These are phyloP conservation scores for Zootoca vivipara DNA, from an alignment of 2,113 vertebrate genomes.

Conservation along the genomic window DNA sequence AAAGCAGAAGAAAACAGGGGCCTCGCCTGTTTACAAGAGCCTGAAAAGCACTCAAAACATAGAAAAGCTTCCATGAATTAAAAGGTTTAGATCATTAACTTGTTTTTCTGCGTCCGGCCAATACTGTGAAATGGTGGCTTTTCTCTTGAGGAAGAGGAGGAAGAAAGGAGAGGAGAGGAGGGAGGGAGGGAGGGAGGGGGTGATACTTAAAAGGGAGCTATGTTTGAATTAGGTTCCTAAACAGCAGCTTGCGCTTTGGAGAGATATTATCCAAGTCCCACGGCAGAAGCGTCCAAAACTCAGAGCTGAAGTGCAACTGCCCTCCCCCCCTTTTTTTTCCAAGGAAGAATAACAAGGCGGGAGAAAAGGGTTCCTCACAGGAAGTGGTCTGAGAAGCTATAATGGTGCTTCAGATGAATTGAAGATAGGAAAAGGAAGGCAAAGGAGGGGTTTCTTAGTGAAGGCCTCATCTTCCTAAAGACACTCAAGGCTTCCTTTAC, in stretches of 20 bases:
- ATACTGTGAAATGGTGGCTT: constrained; percentile 85
- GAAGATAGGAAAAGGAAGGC: constrained; percentile 74
- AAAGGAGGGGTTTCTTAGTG: constrained; percentile 73
- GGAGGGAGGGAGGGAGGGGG: neutral
- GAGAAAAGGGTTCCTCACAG: constrained; percentile 83
- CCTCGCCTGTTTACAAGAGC: constrained; percentile 76
- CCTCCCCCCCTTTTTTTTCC: constrained; percentile 72
- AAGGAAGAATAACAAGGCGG: constrained; percentile 73
- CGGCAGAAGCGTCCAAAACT: constrained; percentile 74
- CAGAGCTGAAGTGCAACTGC: constrained; percentile 76
- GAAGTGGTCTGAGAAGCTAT: constrained; percentile 88
- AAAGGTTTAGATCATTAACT: constrained; percentile 92
- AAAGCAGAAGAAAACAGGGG: constrained; percentile 71
- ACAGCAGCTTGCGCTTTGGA: constrained; percentile 78
- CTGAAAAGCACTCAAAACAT: constrained; percentile 83
- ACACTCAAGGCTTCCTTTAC: constrained; percentile 71
- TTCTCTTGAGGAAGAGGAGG: constrained; percentile 66
- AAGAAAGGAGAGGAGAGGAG: neutral
- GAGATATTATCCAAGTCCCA: constrained; percentile 84
- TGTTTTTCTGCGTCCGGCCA: constrained; percentile 86
- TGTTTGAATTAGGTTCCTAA: constrained; percentile 84
- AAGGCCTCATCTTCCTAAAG: constrained; percentile 81
- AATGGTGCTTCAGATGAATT: constrained; percentile 83
- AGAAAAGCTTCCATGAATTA: constrained; percentile 82
- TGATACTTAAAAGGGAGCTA: constrained; percentile 80